Evolutionary conservation across 1,140 invertebrate genomes (phyloP).

Genomic region (Galleria mellonella): DNA sequence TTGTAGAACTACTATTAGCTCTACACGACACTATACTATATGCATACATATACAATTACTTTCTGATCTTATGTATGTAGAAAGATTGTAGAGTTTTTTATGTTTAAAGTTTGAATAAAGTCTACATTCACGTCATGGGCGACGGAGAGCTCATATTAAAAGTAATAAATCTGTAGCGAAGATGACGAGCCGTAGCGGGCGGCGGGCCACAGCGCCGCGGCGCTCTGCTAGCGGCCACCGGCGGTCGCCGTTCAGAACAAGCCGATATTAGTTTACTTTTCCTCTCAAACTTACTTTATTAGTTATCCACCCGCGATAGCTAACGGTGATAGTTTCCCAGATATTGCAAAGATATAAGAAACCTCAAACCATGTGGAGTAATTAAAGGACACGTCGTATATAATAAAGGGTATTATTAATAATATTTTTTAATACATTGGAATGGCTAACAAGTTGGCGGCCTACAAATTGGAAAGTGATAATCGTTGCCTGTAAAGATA

Average conservation of each 20-base stretch:
- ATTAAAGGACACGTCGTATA: slow-evolving; percentile 23
- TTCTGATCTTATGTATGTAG: no score
- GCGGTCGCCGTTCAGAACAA: slow-evolving; percentile 39
- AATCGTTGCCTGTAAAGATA: no score
- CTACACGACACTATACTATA: no score
- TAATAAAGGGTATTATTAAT: no score
- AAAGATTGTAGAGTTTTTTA: no score
- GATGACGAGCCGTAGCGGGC: slow-evolving; percentile 22
- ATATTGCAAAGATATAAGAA: slow-evolving; percentile 54
- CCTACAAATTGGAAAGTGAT: no score
- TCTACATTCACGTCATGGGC: slow-evolving; percentile 45
- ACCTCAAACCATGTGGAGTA: slow-evolving; percentile 28
- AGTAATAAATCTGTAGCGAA: slow-evolving; percentile 65
- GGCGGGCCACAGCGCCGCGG: background rate
- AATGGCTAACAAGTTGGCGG: no score
- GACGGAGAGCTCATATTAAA: slow-evolving; percentile 61
- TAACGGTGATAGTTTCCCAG: slow-evolving; percentile 62
- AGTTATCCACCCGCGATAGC: slow-evolving; percentile 58
- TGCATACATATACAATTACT: no score
- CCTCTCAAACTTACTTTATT: slow-evolving; percentile 72
- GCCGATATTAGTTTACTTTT: slow-evolving; percentile 74
- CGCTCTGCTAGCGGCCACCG: slow-evolving; percentile 8
- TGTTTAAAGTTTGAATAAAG: slow-evolving; percentile 33
- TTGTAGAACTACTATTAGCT: no score
- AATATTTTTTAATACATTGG: no score